Base-by-base conservation (phyloP, 1,140 invertebrate genomes). In the Brachionus asplanchnoidis region DNA sequence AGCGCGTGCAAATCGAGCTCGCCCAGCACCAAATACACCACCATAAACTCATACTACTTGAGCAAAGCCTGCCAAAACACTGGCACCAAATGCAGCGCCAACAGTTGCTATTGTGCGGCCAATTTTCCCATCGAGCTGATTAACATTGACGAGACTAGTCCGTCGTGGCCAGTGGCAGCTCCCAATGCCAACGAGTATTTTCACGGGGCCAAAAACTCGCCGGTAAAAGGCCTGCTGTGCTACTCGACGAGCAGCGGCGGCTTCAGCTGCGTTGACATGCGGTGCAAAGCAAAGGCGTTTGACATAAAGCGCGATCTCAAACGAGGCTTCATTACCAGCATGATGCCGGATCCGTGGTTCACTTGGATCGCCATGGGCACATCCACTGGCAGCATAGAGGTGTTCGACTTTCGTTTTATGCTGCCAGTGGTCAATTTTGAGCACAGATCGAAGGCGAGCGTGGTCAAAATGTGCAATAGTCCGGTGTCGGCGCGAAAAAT, bases 341-440 rank as follows among this genome's bases (percentile, higher is more conserved):
- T 82, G 79, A 60, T 82, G 8, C 66, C 79, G 5, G 79, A 82
- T 28, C 79, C 79, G 23, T 65, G 65, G 53, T 65, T 65, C 12
- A 82, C 79, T 32, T 82, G 79, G 79, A 60, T 82, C 14, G 79
- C 79, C 6, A 82, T 82, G 79, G 79, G 79, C 17, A 82, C 79
- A 4, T 82, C 79, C 12, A 65, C 50, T 42, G 79, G 79, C 23
- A 60, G 28, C 11, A 82, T 82, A 23, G 79, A 82, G 17, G 7
- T 82, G 7, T 68, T 42, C 20, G 79, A 82, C 26, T 68, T 82
- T 42, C 20, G 79, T 14, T 82, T 65, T n/a, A 60, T 82, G 79
- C 11, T 82, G 0, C 79, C 79, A 36, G 4, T 82, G 26, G 50
- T 32, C 1, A 82, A 26, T 14, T 60, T 82, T 12, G 79, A 82